These are phyloP conservation scores for Drosophila dives DNA, from an alignment of 2,888 invertebrate genomes.

Conservation along the genomic window DNA sequence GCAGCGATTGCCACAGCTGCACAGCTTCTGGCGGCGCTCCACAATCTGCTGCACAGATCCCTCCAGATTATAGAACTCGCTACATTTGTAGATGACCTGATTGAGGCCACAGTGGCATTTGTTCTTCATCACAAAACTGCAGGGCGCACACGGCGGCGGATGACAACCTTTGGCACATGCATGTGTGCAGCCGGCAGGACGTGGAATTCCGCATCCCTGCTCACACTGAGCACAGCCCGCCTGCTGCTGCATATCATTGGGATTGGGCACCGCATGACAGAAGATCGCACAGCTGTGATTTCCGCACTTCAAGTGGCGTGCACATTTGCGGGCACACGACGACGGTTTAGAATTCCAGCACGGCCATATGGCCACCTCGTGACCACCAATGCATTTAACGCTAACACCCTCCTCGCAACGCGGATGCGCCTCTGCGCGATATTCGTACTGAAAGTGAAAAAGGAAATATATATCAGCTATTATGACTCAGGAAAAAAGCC, in stretches of 20 bases:
- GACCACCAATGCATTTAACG: slow-evolving; percentile 90
- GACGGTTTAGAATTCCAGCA: slow-evolving; percentile 89
- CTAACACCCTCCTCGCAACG: slow-evolving; percentile 89
- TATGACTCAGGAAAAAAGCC: neutral
- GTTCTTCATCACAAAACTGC: slow-evolving; percentile 89
- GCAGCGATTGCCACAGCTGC: slow-evolving; percentile 92
- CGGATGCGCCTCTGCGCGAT: slow-evolving; percentile 88
- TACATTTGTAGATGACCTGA: slow-evolving; percentile 91
- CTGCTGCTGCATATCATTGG: slow-evolving; percentile 85
- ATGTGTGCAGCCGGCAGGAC: slow-evolving; percentile 92
- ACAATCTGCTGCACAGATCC: slow-evolving; percentile 84
- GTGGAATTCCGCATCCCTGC: slow-evolving; percentile 87
- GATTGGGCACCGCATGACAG: slow-evolving; percentile 89
- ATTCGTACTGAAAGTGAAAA: slow-evolving; percentile 82
- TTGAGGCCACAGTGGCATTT: slow-evolving; percentile 94
- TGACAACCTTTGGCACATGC: slow-evolving; percentile 90
- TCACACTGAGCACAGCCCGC: slow-evolving; percentile 87
- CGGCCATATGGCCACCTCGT: slow-evolving; percentile 89
- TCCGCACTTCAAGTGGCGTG: slow-evolving; percentile 89
- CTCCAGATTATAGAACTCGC: slow-evolving; percentile 87
- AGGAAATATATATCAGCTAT: neutral
- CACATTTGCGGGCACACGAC: slow-evolving; percentile 93
- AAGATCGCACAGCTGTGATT: slow-evolving; percentile 90
- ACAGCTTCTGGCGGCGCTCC: slow-evolving; percentile 69
- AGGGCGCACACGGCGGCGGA: slow-evolving; percentile 90